Evolutionary conservation across 2,797 vertebrate genomes (phyloP).

Genomic region (Dicrostonyx torquatus): DNA sequence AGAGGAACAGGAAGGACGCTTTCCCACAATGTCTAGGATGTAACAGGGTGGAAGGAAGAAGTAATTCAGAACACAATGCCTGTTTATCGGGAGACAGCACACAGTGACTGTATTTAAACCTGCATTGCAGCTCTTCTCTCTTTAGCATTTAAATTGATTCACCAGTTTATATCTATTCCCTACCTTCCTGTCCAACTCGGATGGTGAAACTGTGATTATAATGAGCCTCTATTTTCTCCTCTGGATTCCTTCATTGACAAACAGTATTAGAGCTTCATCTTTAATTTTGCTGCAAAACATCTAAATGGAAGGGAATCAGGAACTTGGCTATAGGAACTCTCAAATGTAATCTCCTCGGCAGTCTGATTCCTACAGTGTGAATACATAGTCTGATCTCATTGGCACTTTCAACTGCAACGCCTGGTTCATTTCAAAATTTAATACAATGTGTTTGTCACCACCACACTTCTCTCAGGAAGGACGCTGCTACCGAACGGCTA

Average conservation of each 20-base stretch:
- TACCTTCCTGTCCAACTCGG: slow-evolving; percentile 32
- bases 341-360: slow-evolving; percentile 57
- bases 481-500: slow-evolving; percentile 33
- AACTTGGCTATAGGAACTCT: slow-evolving; percentile 55
- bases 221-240: slow-evolving; percentile 45
- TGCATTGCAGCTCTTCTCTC: not conserved
- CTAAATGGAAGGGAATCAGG: slow-evolving; percentile 64
- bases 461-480: not conserved
- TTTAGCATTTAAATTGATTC: slow-evolving; percentile 67
- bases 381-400: slow-evolving; percentile 62
- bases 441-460: slow-evolving; percentile 42
- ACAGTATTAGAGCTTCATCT: slow-evolving; percentile 41
- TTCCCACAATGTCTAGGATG: not conserved
- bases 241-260: slow-evolving; percentile 53
- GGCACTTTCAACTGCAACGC: slow-evolving; percentile 42
- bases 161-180: slow-evolving; percentile 34
- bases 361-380: slow-evolving; percentile 48
- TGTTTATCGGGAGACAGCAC: slow-evolving; percentile 52
- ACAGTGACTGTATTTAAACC: slow-evolving; percentile 52
- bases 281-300: slow-evolving; percentile 53
- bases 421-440: slow-evolving; percentile 58
- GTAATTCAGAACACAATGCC: slow-evolving; percentile 62
- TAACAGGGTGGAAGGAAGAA: slow-evolving; percentile 52
- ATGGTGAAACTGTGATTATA: slow-evolving; percentile 52
- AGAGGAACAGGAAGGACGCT: not conserved